Evolutionary conservation across 2,888 invertebrate species (phyloP).

Genomic region (Melieria picta): DNA sequence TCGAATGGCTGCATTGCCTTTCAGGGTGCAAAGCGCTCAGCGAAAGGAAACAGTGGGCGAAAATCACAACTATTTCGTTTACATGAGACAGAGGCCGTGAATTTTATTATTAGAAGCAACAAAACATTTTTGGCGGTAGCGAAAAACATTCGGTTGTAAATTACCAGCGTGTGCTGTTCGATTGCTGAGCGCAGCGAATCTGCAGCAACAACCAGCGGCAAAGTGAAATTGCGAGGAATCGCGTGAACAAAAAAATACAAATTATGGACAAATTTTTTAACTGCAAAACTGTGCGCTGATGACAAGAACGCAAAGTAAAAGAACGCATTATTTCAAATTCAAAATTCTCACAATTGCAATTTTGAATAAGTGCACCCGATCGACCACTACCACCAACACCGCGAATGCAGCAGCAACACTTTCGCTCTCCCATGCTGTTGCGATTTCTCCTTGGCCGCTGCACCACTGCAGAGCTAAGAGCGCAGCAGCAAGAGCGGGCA

Average conservation of each 20-base stretch:
- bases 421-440: too few relatives aligned
- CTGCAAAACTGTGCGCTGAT: background rate
- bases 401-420: too few relatives aligned
- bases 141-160: too few relatives aligned
- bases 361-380: too few relatives aligned
- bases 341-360: too few relatives aligned
- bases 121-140: too few relatives aligned
- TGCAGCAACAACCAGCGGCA: background rate
- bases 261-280: background rate
- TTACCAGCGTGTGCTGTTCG: too few relatives aligned
- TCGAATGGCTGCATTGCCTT: conserved; percentile 7
- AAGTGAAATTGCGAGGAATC: background rate
- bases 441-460: too few relatives aligned
- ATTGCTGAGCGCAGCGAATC: too few relatives aligned
- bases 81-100: conserved; percentile 41
- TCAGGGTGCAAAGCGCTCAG: conserved; percentile 27
- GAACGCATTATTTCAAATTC: background rate
- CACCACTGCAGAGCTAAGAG: too few relatives aligned
- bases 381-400: too few relatives aligned
- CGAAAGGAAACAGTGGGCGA: conserved; percentile 10
- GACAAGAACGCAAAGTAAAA: background rate
- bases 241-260: background rate
- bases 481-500: too few relatives aligned
- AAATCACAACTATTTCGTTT: background rate
- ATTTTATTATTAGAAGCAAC: conserved; percentile 39